Conservation (phyloP, 2,113 vertebrate species). For the Bos taurus region DNA sequence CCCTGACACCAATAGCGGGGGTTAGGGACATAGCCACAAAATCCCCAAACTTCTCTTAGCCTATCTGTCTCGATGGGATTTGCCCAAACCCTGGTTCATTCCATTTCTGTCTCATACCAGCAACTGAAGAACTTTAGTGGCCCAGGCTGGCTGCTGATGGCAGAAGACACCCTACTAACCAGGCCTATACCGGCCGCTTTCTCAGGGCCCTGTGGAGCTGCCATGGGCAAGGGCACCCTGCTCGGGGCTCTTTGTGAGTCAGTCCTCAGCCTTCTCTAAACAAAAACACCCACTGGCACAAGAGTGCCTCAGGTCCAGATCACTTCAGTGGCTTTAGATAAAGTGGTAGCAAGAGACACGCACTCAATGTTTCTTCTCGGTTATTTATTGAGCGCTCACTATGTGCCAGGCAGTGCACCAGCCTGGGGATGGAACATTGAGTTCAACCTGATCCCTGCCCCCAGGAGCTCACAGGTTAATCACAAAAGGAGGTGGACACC, state of each 20-base stretch:
- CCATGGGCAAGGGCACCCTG: neutral
- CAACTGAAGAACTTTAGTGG: neutral
- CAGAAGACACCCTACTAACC: neutral
- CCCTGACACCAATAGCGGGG: neutral
- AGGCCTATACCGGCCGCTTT: neutral
- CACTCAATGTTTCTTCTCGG: neutral
- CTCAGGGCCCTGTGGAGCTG: neutral
- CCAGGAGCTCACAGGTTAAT: neutral
- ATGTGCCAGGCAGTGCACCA: neutral
- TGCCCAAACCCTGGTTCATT: neutral
- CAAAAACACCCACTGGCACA: neutral
- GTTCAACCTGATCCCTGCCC: neutral
- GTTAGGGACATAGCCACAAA: neutral
- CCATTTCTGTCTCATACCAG: neutral
- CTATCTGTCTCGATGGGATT: neutral
- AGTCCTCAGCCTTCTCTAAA: neutral
- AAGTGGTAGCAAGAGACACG: neutral
- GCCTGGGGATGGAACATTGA: neutral
- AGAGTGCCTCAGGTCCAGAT: neutral
- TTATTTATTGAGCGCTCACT: neutral
- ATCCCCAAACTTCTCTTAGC: neutral
- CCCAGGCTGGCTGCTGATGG: neutral
- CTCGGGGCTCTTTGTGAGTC: neutral
- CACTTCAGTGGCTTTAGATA: neutral
- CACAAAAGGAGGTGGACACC: neutral